phyloP scores from a whole-genome alignment of 1,140 invertebrate species.

The Steinernema feltiae region DNA sequence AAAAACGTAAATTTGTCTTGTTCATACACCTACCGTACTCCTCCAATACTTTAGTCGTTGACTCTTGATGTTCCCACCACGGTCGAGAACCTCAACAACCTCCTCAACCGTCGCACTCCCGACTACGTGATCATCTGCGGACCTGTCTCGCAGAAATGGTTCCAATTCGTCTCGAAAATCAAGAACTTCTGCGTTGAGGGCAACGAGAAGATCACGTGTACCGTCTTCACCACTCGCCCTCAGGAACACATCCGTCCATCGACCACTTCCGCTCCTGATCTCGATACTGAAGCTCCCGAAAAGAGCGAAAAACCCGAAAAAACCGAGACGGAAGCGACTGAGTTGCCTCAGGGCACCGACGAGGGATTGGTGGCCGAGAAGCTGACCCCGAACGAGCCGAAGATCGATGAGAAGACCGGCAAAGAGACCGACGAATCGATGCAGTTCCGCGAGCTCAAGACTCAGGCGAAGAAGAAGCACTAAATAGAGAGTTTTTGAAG shows the following conservation, averaged over 20 bases:
- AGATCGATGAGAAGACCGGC: background rate
- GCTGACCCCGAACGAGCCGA: background rate
- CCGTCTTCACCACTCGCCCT: conserved; percentile 1
- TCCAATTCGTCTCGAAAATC: background rate
- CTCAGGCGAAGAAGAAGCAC: background rate
- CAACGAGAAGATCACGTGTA: background rate
- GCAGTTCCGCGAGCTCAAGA: conserved; percentile 4
- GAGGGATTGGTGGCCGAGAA: background rate
- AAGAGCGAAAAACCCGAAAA: too few relatives aligned
- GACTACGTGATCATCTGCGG: conserved; percentile 5
- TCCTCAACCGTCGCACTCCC: background rate
- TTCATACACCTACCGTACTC: too few relatives aligned
- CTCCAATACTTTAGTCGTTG: background rate
- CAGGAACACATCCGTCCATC: background rate
- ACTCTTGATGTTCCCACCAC: background rate
- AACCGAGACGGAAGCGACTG: background rate
- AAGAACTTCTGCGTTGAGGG: background rate
- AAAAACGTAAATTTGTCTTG: background rate
- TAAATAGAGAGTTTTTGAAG: too few relatives aligned
- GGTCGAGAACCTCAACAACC: background rate
- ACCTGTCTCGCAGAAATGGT: background rate
- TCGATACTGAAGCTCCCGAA: background rate
- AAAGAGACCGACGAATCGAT: background rate
- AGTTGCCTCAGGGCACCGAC: background rate
- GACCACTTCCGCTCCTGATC: background rate